Evolutionary conservation across 2,113 vertebrate species (phyloP).

Genomic region (Tiliqua scincoides): DNA sequence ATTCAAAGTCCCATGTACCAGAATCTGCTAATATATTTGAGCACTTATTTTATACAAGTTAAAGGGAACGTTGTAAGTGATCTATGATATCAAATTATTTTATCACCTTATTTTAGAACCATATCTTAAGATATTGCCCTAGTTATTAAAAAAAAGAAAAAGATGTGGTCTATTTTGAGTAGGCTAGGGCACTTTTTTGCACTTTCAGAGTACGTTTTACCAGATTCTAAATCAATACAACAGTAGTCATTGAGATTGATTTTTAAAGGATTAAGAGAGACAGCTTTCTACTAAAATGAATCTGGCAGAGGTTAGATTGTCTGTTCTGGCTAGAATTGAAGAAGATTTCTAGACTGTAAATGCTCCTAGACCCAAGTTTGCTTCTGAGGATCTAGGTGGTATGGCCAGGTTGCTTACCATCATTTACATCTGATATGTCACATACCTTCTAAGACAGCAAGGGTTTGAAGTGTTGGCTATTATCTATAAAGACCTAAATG

Average conservation of each 20-base stretch:
- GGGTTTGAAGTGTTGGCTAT: neutral
- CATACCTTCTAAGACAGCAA: neutral
- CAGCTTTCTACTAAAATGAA: neutral
- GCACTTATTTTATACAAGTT: neutral
- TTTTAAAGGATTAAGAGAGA: neutral
- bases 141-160: neutral
- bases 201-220: neutral
- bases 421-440: neutral
- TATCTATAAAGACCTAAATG: neutral
- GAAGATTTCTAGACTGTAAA: neutral
- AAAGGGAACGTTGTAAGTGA: neutral
- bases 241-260: neutral
- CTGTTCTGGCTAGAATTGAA: neutral
- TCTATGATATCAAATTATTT: neutral
- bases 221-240: neutral
- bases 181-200: neutral
- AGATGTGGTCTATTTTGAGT: too few species aligned
- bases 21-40: neutral
- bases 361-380: neutral
- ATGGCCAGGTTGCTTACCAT: neutral
- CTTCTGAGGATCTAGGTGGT: neutral
- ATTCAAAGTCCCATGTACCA: neutral
- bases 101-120: neutral
- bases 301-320: neutral
- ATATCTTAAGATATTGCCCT: neutral